Base-by-base conservation (phyloP, 2,888 invertebrate genomes). In the Mimachlamys varia region DNA sequence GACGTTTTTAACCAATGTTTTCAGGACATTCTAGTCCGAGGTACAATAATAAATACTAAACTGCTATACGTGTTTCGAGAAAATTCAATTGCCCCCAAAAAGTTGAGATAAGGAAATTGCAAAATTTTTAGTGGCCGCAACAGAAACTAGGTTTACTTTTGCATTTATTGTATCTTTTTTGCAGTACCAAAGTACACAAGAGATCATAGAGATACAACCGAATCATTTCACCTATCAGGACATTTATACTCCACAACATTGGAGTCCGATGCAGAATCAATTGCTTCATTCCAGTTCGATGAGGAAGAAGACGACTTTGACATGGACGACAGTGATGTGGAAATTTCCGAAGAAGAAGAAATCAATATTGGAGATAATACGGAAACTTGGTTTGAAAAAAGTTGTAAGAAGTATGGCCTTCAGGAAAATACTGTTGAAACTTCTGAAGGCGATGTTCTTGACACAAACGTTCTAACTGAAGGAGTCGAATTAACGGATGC, bases 311-410 rank as follows among this genome's bases (percentile, higher is more conserved):
- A 33, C 5, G 76, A 76, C 33, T 7, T 76, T 13, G 33, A n/a
- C n/a, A n/a, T n/a, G n/a, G n/a, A 22, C 13, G 33, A 76, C 33
- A 33, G 33, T 76, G 76, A 76, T 33, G 4, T 76, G 76, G 76
- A 76, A 33, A 15, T 33, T 2, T 15, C 19, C 27, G 33, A 76
- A 33, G 76, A 76, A 76, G 1, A 12, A 33, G 33, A 33, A 7
- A 76, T 76, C 33, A 0, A 33, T 1, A 33, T 33, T 7, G 76
- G 17, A 12, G 76, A 76, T 76, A 27, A 76, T 33, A 76, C 76
- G 27, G 76, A 76, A 22, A 76, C 76, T 12, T 76, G 76, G 76
- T 76, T 76, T 76, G 76, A 76, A 76, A 76, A 33, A 76, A 76
- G 76, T 76, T 7, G 76, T 15, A 76, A 33, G 0, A 76, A 33